These are phyloP conservation scores for Drosophila watanabei DNA, from an alignment of 1,140 invertebrate genomes.

Conservation along the genomic window DNA sequence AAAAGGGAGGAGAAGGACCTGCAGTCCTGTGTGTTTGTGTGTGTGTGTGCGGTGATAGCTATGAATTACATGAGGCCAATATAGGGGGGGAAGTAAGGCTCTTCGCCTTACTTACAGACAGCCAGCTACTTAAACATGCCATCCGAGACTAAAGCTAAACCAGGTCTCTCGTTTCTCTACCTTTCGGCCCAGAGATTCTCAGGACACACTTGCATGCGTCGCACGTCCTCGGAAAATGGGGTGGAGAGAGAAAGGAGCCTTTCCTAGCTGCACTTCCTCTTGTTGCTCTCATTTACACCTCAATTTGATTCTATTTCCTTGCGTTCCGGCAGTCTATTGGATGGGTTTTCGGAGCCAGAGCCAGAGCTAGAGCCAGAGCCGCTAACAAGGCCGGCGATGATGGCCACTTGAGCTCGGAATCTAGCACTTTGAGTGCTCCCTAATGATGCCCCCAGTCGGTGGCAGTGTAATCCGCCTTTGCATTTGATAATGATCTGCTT, in stretches of 20 bases:
- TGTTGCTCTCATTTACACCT: slow-evolving; percentile 80
- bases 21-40: slow-evolving; percentile 26
- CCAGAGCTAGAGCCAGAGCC: neutral
- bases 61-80: slow-evolving; percentile 78
- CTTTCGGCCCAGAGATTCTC: slow-evolving; percentile 35
- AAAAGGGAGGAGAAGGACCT: slow-evolving; percentile 13
- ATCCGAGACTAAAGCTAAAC: slow-evolving; percentile 60
- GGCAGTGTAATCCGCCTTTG: slow-evolving; percentile 39
- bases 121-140: slow-evolving; percentile 78
- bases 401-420: slow-evolving; percentile 62
- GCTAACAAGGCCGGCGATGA: slow-evolving; percentile 35
- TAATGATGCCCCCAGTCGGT: slow-evolving; percentile 59
- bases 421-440: slow-evolving; percentile 44
- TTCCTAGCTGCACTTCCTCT: slow-evolving; percentile 42
- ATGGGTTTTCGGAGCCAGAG: slow-evolving; percentile 18
- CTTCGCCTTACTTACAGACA: slow-evolving; percentile 56
- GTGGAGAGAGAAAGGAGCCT: neutral
- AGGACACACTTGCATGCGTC: slow-evolving; percentile 64
- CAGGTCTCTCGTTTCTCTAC: slow-evolving; percentile 23
- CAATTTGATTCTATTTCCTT: slow-evolving; percentile 82
- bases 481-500: slow-evolving; percentile 73
- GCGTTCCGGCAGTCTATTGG: slow-evolving; percentile 34
- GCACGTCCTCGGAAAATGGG: slow-evolving; percentile 51
- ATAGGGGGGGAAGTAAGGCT: slow-evolving; percentile 42
- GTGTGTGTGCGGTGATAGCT: slow-evolving; percentile 67